These are phyloP conservation scores for Nasonovia ribisnigri DNA, from an alignment of 2,888 invertebrate genomes.

Conservation along the genomic window DNA sequence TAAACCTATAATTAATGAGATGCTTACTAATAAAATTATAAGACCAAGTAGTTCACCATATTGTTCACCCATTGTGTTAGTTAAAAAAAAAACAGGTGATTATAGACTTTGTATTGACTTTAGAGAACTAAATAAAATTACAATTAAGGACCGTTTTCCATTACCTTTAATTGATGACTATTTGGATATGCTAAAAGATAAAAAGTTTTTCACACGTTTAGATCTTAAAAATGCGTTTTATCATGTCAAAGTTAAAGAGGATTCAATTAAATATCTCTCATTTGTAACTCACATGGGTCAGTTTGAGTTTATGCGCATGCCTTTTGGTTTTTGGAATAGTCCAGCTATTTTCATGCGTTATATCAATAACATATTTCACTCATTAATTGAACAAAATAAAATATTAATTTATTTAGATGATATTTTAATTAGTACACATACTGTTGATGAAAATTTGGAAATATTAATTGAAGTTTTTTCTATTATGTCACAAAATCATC, in stretches of 20 bases:
- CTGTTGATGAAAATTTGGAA: conserved; percentile 67
- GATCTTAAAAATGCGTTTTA: not conserved
- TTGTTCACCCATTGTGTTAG: conserved; percentile 9
- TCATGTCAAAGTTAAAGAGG: conserved; percentile 15
- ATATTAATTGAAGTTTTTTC: conserved; percentile 60
- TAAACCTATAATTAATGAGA: conserved; percentile 1
- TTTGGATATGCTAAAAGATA: conserved; percentile 3
- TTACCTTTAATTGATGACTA: conserved; percentile 24
- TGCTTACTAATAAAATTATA: not conserved
- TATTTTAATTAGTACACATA: conserved; percentile 66
- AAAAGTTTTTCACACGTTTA: not conserved
- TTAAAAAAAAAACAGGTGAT: conserved; percentile 16
- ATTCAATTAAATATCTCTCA: conserved; percentile 23
- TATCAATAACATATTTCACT: conserved; percentile 68
- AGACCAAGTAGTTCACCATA: conserved; percentile 27
- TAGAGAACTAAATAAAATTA: not conserved
- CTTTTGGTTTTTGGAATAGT: conserved; percentile 58
- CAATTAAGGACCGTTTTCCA: not conserved
- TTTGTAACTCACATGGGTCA: conserved; percentile 62
- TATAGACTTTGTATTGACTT: not conserved
- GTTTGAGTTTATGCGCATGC: conserved; percentile 47
- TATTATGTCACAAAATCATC: no score
- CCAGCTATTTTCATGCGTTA: conserved; percentile 61
- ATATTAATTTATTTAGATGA: conserved; percentile 68
- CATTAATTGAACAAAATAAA: conserved; percentile 67